Base-by-base conservation (phyloP, 2,888 invertebrate genomes). In the Cecidostiba fungosa region DNA sequence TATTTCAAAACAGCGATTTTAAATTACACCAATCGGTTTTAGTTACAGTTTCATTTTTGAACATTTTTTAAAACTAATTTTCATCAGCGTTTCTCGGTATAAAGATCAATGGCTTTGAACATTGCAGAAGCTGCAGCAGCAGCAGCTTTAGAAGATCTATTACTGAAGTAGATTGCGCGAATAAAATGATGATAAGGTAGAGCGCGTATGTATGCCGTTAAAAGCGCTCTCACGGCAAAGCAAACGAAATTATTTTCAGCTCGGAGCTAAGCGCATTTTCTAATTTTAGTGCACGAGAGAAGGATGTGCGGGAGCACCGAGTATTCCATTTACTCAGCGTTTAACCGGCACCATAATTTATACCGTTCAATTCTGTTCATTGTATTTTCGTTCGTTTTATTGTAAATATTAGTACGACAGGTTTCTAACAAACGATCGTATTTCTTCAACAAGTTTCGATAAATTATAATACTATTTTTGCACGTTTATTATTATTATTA, bases 201-300 rank as follows among this genome's bases (percentile, higher is more conserved):
- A 10, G n/a, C 39, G 36, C n/a, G 12, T 72, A 8, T 23, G 8
- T 12, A 23, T 10, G 39, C 19, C 19, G 12, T 43, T 39, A 72
- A 39, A 72, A n/a, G 72, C n/a, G 23, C 10, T 39, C 39, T 72
- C 10, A 16, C 32, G 39, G 36, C 39, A 72, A 72, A 39, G 39
- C 32, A 72, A 72, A 72, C 23, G 39, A n/a, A 72, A 72, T 39
- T 72, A 72, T 19, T 39, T 43, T 72, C n/a, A 72, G 39, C 39
- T 39, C 39, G n/a, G 12, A 72, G 36, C 23, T 39, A 10, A 72
- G 69, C 10, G 72, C 12, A 36, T 39, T 23, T 39, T 72, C 72
- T 39, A 72, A 72, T 72, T 23, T 43, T 43, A 72, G 43, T 43
- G 10, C n/a, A 72, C 16, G 54, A 23, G n/a, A 23, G 19, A 36